Base-by-base conservation (phyloP, 2,113 vertebrate genomes). In the Phoenicopterus ruber region DNA sequence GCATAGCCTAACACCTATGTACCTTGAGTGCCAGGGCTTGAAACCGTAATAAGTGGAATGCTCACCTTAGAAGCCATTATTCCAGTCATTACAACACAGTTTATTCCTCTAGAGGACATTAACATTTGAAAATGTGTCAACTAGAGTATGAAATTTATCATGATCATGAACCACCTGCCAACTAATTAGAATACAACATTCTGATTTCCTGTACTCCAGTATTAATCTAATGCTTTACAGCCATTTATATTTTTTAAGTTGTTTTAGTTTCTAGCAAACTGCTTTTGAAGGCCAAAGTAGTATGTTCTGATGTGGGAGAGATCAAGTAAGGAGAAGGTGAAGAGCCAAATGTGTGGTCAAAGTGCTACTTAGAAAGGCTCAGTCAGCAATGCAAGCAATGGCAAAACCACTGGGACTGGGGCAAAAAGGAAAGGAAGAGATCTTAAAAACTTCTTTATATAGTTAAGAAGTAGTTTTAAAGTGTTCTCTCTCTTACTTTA, bases 71-170 rank as follows among this genome's bases (percentile, higher is more conserved):
- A 97, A 98, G 84, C 96, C 91, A 97, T 98, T 98, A 98, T 96
- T 97, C 94, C 87, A 96, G 95, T 98, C 98, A 98, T 98, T 98
- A 98, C 96, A 97, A 98, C 95, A 96, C 40, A 96, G 96, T 96
- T 98, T 97, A 96, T 98, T 97, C 93, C 95, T 97, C 84, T 54
- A 73, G 96, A 97, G 96, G 95, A 98, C 97, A 97, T 98, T 98
- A 98, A 98, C 97, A 97, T 97, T 97, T 98, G 97, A 98, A 98
- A 98, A 97, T 97, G 97, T 98, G 97, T 98, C 97, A 98, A 91
- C 94, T 87, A 86, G 91, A 96, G 74, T 94, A 96, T 38, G 77
- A 98, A 96, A 98, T 98, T 93, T 91, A 97, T 98, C 97, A 97
- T 76, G 70, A 96, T 97, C 90, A 28, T n/a, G 82, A 96, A 96